Conservation (phyloP, 2,888 invertebrate species). For the Galerucella pusilla region DNA sequence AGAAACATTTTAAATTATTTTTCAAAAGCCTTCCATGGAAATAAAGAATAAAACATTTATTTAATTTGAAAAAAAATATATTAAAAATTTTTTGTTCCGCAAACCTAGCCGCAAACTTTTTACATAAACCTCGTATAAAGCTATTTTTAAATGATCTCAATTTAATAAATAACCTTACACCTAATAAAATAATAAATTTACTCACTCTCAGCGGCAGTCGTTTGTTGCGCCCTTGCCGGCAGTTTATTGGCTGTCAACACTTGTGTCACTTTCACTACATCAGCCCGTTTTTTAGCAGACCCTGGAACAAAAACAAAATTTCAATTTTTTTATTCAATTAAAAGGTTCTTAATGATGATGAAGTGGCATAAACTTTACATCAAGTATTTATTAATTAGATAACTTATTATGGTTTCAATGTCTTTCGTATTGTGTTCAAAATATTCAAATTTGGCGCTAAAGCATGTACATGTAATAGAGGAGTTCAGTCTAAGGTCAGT, state of each 20-base stretch:
- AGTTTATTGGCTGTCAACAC: constrained; percentile 61
- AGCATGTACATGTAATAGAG: too few species aligned
- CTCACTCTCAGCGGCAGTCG: constrained; percentile 58
- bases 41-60: background rate
- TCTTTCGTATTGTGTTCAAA: too few species aligned
- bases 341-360: too few species aligned
- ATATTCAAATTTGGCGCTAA: too few species aligned
- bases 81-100: background rate
- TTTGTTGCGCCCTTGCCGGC: constrained; percentile 54
- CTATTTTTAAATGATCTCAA: background rate
- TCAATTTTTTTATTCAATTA: too few species aligned
- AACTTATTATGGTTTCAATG: too few species aligned
- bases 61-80: background rate
- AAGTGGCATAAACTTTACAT: too few species aligned
- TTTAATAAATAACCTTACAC: background rate
- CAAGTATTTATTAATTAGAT: too few species aligned
- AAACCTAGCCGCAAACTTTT: background rate
- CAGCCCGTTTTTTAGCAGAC: constrained; percentile 57
- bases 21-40: too few species aligned
- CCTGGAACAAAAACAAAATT: constrained; percentile 55
- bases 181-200: constrained; percentile 24
- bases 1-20: too few species aligned
- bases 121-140: background rate
- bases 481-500: too few species aligned
- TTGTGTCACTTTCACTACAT: constrained; percentile 61